Evolutionary conservation across 2,797 vertebrate species (phyloP).

Genomic region (Sebastes aleutianus): DNA sequence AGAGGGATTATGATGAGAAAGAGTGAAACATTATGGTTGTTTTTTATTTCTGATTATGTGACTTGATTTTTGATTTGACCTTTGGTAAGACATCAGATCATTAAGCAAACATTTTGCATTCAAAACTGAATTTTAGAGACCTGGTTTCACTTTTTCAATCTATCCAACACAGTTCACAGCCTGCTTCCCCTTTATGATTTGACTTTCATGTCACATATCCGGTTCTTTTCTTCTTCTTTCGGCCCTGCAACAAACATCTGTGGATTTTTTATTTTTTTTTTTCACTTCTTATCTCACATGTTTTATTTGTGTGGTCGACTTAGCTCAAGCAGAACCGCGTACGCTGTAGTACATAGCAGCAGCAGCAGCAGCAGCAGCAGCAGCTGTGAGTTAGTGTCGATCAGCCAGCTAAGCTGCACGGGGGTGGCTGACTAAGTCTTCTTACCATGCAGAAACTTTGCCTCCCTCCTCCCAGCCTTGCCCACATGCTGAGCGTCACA

Average conservation of each 20-base stretch:
- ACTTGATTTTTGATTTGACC: background rate
- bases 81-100: background rate
- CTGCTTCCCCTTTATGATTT: conserved; percentile 43
- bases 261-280: background rate
- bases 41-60: background rate
- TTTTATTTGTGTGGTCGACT: conserved; percentile 41
- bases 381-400: conserved; percentile 58
- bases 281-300: conserved; percentile 32
- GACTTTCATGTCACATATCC: conserved; percentile 52
- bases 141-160: conserved; percentile 13
- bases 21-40: background rate
- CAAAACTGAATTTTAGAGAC: background rate
- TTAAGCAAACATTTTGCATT: background rate
- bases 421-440: conserved; percentile 71
- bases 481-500: conserved; percentile 50
- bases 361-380: conserved; percentile 16
- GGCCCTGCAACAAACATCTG: conserved; percentile 50
- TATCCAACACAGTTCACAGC: background rate
- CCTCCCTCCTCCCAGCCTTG: conserved; percentile 44
- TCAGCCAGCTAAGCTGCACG: conserved; percentile 53
- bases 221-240: conserved; percentile 36
- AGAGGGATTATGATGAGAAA: background rate
- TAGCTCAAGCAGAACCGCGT: conserved; percentile 19
- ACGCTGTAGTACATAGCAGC: background rate
- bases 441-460: conserved; percentile 59